Evolutionary conservation across 2,888 invertebrate species (phyloP).

Genomic region (Unio delphinus): DNA sequence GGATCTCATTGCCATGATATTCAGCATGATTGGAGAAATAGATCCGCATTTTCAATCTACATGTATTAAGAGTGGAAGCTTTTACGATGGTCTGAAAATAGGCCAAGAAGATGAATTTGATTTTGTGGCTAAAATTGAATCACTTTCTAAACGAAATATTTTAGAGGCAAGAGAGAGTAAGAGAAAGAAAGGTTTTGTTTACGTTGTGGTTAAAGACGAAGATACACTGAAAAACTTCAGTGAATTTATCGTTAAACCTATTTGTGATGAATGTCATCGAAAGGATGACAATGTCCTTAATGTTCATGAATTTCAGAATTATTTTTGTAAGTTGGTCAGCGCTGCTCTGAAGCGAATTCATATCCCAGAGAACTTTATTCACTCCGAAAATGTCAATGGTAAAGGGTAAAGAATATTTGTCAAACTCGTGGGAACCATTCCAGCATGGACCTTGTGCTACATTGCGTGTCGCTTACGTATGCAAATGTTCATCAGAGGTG

Average conservation of each 20-base stretch:
- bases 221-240: constrained; percentile 1
- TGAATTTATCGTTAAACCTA: constrained; percentile 15
- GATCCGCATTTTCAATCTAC: constrained; percentile 14
- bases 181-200: constrained; percentile 22
- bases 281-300: constrained; percentile 10
- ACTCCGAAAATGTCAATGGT: background rate
- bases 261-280: constrained; percentile 8
- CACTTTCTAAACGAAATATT: constrained; percentile 7
- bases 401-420: background rate
- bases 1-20: constrained; percentile 9
- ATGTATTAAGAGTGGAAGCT: constrained; percentile 21
- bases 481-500: constrained; percentile 2
- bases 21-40: constrained; percentile 10
- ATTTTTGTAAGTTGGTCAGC: constrained; percentile 15
- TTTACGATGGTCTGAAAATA: constrained; percentile 19
- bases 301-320: constrained; percentile 10
- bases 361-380: constrained; percentile 13
- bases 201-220: constrained; percentile 14
- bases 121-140: constrained; percentile 17
- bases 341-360: constrained; percentile 11
- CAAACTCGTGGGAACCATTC: constrained; percentile 7
- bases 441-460: constrained; percentile 18
- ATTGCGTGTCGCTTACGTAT: constrained; percentile 7
- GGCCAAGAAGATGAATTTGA: constrained; percentile 23
- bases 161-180: constrained; percentile 9